These are phyloP conservation scores for Acanthosoma haemorrhoidale DNA, from an alignment of 2,888 invertebrate species.

Conservation along the genomic window DNA sequence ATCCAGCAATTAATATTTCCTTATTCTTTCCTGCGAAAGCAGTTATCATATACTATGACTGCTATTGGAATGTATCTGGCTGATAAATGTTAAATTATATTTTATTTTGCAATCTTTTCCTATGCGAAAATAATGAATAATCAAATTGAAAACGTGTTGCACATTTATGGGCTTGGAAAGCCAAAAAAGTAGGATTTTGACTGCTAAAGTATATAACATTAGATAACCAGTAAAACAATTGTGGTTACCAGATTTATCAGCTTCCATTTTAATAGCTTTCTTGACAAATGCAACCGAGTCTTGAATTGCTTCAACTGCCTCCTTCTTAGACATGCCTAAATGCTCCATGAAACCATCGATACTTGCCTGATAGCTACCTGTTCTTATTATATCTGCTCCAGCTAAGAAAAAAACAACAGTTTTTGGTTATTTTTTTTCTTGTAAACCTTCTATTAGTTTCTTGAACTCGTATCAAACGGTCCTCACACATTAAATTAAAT, in stretches of 20 bases:
- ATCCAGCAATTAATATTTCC: slow-evolving; percentile 65
- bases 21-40: background rate
- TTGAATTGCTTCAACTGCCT: slow-evolving; percentile 66
- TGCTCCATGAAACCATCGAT: slow-evolving; percentile 69
- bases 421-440: background rate
- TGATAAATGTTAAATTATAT: background rate
- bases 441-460: background rate
- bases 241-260: slow-evolving; percentile 31
- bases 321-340: slow-evolving; percentile 60
- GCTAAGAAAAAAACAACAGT: slow-evolving; percentile 56
- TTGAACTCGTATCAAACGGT: no score
- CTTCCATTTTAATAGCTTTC: slow-evolving; percentile 56
- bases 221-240: no score
- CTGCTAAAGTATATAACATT: no score
- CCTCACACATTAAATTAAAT: no score
- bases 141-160: no score
- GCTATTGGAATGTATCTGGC: background rate
- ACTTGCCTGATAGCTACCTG: slow-evolving; percentile 86
- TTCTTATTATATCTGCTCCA: slow-evolving; percentile 81
- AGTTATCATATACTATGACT: background rate
- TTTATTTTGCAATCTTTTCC: slow-evolving; percentile 56
- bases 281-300: slow-evolving; percentile 69
- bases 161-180: no score
- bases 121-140: background rate
- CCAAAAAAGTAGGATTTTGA: no score